Evolutionary conservation across 2,113 vertebrate species (phyloP).

Genomic region (Tetrax tetrax): DNA sequence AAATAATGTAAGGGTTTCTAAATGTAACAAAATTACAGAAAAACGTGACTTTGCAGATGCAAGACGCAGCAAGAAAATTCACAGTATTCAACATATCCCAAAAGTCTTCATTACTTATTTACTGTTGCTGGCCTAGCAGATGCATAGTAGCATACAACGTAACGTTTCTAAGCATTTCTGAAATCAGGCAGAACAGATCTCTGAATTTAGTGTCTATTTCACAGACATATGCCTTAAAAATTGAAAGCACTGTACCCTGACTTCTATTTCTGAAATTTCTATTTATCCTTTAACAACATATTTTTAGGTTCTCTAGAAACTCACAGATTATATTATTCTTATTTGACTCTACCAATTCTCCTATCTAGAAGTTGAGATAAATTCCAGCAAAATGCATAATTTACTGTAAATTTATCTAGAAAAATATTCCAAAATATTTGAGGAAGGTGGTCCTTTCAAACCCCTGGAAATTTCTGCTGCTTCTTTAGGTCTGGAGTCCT

Average conservation of each 20-base stretch:
- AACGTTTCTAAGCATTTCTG: background rate
- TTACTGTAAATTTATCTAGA: background rate
- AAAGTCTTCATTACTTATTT: background rate
- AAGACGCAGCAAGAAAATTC: background rate
- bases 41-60: background rate
- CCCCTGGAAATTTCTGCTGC: background rate
- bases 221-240: background rate
- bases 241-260: background rate
- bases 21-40: background rate
- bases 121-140: background rate
- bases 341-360: background rate
- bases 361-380: background rate
- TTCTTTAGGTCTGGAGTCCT: background rate
- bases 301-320: conserved; percentile 1
- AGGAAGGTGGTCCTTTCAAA: background rate
- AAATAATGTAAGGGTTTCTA: fast-evolving
- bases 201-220: background rate
- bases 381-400: background rate
- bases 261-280: conserved; percentile 26
- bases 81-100: background rate
- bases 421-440: background rate
- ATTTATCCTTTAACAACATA: background rate
- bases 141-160: background rate
- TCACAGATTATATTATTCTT: background rate
- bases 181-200: background rate